Base-by-base conservation (phyloP, 2,888 invertebrate genomes). In the Patella pellucida region DNA sequence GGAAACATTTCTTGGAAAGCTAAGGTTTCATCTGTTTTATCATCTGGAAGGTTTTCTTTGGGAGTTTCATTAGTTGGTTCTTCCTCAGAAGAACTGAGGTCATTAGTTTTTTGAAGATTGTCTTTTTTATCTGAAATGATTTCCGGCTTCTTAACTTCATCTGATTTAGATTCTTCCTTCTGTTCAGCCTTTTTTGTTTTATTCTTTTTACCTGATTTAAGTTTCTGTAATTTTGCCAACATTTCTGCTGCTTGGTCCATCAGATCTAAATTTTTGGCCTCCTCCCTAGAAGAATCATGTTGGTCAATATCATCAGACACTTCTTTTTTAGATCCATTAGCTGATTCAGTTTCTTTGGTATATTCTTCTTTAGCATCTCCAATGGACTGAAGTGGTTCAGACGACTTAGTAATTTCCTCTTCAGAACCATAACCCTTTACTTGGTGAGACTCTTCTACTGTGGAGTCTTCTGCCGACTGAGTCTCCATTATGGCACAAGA, bases 1-100 rank as follows among this genome's bases (percentile, higher is more conserved):
- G 41, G 7, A 69, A 70, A 15, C 50, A 14, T 62, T 70, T 52
- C 41, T 41, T 2, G 2, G 31, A 14, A 52, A 31, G 51, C n/a
- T 23, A 54, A 71, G 16, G 50, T 68, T 62, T 52, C 73, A 73
- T 69, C 73, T 16, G 68, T 69, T 52, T 74, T 51, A 74, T 54
- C 50, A 70, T 75, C 68, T 9, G 9, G 7, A 41, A 41, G 41
- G 9, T 41, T 78, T 14, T 77, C 78, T 72, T 80, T 80, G 78
- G 78, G 77, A 52, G 80, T 82, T 67, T 67, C 23, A 72, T 12
- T 19, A n/a, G 31, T 50, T 31, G 16, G n/a, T 50, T 54, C 52
- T 23, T 73, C 5, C 23, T 71, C 54, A 14, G 27, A 27, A 50
- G 52, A 27, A 19, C 41, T 69, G 41, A 52, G 41, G 7, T 31